These are phyloP conservation scores for Neosilurus hyrtlii DNA, from an alignment of 2,797 vertebrate genomes.

Conservation along the genomic window DNA sequence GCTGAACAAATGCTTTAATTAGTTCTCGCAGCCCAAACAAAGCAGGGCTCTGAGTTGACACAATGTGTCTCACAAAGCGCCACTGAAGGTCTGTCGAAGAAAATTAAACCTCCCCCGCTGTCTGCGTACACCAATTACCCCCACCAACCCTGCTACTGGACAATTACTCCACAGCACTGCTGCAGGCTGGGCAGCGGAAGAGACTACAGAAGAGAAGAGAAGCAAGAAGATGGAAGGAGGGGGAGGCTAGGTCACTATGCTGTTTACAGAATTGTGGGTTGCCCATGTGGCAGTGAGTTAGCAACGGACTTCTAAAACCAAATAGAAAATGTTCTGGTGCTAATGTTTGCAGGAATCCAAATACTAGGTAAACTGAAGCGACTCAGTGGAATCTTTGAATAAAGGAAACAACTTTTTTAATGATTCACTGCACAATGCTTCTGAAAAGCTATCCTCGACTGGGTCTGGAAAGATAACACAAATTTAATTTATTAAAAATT, in stretches of 20 bases:
- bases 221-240: slow-evolving; percentile 55
- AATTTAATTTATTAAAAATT: slow-evolving; percentile 11
- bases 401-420: slow-evolving; percentile 6
- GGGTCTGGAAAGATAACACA: background rate
- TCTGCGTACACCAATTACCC: slow-evolving; percentile 74
- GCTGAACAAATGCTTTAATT: slow-evolving; percentile 76
- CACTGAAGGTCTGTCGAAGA: slow-evolving; percentile 72
- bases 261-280: slow-evolving; percentile 67
- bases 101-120: slow-evolving; percentile 76
- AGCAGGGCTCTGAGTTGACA: slow-evolving; percentile 73
- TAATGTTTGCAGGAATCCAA: slow-evolving; percentile 44
- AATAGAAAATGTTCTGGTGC: slow-evolving; percentile 54
- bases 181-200: slow-evolving; percentile 51
- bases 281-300: slow-evolving; percentile 66
- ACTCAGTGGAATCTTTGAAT: background rate
- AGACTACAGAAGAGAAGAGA: slow-evolving; percentile 59
- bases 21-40: slow-evolving; percentile 74
- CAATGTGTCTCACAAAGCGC: slow-evolving; percentile 78
- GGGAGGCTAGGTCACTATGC: slow-evolving; percentile 61
- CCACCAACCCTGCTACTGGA: slow-evolving; percentile 64
- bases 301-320: slow-evolving; percentile 65
- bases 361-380: slow-evolving; percentile 22
- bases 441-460: slow-evolving; percentile 11
- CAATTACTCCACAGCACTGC: slow-evolving; percentile 51
- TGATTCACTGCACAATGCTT: slow-evolving; percentile 13